phyloP scores from a whole-genome alignment of 2,888 invertebrate genomes.

The Eupithecia centaureata region DNA sequence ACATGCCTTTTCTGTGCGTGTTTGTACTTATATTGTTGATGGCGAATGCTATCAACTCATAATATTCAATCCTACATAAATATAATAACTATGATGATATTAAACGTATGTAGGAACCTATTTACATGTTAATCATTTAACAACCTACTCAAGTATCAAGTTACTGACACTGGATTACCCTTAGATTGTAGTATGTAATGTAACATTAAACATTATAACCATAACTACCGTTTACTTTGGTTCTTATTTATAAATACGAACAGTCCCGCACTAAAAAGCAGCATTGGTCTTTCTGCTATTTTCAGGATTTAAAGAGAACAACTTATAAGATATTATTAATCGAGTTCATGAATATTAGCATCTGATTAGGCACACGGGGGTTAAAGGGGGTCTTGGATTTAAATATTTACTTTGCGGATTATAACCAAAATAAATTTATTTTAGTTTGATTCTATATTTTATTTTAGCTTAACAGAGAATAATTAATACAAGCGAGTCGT shows the following conservation, averaged over 20 bases:
- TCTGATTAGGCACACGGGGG: background rate
- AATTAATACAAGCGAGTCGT: background rate
- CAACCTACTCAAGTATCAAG: background rate
- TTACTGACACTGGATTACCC: background rate
- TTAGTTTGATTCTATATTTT: background rate
- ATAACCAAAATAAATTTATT: background rate
- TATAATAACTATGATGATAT: background rate
- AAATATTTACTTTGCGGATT: background rate
- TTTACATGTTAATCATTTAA: constrained; percentile 1
- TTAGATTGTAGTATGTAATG: background rate
- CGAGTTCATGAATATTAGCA: background rate
- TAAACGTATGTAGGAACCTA: background rate
- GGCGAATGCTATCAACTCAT: no score
- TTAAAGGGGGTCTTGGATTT: background rate
- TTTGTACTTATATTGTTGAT: no score
- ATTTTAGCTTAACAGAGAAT: background rate
- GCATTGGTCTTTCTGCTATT: background rate
- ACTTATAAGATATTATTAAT: background rate
- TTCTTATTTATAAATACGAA: background rate
- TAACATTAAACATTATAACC: background rate
- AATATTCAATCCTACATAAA: background rate
- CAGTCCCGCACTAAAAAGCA: background rate
- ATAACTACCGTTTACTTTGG: background rate
- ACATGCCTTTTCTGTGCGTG: no score
- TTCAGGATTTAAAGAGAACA: background rate